Evolutionary conservation across 2,797 vertebrate species (phyloP), one percentile per base, ranked within the genome.

Genomic region (Cuniculus paca): DNA sequence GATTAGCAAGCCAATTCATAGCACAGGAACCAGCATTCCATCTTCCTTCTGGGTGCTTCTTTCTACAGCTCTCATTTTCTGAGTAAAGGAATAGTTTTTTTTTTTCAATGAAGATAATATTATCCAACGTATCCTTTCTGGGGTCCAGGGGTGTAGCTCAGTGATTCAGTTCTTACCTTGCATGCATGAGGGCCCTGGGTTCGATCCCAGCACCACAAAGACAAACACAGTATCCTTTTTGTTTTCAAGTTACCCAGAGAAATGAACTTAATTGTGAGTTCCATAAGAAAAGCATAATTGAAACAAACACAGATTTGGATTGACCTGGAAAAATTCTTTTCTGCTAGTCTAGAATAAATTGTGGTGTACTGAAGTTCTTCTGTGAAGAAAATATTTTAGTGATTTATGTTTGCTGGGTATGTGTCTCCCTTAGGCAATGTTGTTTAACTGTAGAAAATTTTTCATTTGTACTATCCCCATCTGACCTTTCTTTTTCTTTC

Each of bases 361-460:
- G 34, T 90, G 48, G 42, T 88, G 74, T 90, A 78, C 13, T 86
- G 54, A 34, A 72, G 24, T 52, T 91, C n/a, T 81, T 60, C 31
- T 88, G 9, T 60, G 48, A 90, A 63, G 68, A 77, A 78, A 84
- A 42, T 48, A 9, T 58, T 91, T 50, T 65, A 50, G 19, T 70
- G 58, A 36, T 60, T 92, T 94, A 5, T 86, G 5, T 90, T 8
- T 80, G 17, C 36, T 88, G 1, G 22, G 36, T 90, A 85, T n/a
- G 3, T 95, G 26, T 88, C 24, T 63, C 88, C 65, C 31, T 36
- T 91, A 83, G 16, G 26, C 8, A 90, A 0, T 78, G 5, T 90
- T 82, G 26, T 77, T 78, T 94, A 89, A 60, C 92, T 96, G 13
- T 86, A 42, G 86, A 82, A 95, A 34, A 70, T 52, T 72, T 75